Evolutionary conservation across 1,140 invertebrate species (phyloP).

Genomic region (Trichonephila inaurata): DNA sequence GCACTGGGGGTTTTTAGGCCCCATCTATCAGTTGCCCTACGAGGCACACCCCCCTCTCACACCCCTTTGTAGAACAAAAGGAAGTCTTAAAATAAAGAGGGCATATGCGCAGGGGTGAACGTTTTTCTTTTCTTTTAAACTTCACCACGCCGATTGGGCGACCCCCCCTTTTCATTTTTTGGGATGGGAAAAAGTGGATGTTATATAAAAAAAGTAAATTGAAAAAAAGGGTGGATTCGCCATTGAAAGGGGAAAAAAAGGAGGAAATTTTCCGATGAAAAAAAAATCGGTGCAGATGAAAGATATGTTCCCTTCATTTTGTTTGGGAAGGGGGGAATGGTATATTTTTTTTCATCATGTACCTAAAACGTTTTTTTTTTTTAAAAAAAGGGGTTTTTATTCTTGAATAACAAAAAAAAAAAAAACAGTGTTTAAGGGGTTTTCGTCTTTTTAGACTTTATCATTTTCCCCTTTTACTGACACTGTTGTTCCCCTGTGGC

Average conservation of each 20-base stretch:
- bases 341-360: too few relatives aligned
- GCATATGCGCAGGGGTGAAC: conserved; percentile 25
- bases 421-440: too few relatives aligned
- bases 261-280: neutral
- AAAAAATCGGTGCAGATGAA: neutral
- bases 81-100: conserved; percentile 20
- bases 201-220: conserved; percentile 39
- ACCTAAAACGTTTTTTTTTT: too few relatives aligned
- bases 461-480: too few relatives aligned
- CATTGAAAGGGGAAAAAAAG: neutral
- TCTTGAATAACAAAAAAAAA: too few relatives aligned
- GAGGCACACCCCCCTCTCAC: neutral
- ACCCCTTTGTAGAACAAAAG: neutral
- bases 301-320: neutral
- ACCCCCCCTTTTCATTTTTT: neutral
- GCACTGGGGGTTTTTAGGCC: conserved; percentile 27
- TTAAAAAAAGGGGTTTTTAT: too few relatives aligned
- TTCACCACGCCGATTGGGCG: neutral
- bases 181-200: neutral
- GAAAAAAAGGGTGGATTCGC: conserved; percentile 10
- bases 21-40: conserved; percentile 26
- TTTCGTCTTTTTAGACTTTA: too few relatives aligned
- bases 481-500: too few relatives aligned
- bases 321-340: too few relatives aligned
- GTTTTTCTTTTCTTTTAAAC: neutral